Base-by-base conservation (phyloP, 2,888 invertebrate genomes). In the Alloplasta piceator region DNA sequence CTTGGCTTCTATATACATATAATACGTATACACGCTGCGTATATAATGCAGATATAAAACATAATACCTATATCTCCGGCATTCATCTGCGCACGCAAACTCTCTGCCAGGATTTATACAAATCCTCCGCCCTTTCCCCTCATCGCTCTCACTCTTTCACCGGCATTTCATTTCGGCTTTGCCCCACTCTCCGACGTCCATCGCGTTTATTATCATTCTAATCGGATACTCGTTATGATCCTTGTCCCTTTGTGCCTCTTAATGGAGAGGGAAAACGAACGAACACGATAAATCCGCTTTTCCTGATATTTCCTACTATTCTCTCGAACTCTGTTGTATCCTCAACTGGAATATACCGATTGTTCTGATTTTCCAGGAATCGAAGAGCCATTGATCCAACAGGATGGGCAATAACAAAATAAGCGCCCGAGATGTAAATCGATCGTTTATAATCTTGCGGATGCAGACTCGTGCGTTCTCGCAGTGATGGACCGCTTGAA, bases 141-240 rank as follows among this genome's bases (percentile, higher is more conserved):
- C 26, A 26, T 14, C 55, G 14, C 10, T 63, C 63, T 41, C 63
- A 39, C 12, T 60, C 12, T 60, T 41, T 16, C 64, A 10, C 48
- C 12, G 55, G 60, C 48, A 58, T 72, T 75, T 78, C 55, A 55
- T 68, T 16, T 50, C 14, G 39, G 52, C 50, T 68, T 68, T 38
- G 26, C 10, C 10, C 14, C 48, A 26, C 61, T 12, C 16, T 39
- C 36, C 6, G 5, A 7, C 48, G 16, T 63, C 39, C 55, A 12
- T 12, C 46, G 10, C n/a, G 9, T 68, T 80, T 73, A 74, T 74
- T 74, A 70, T 74, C 64, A 70, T 77, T 81, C 70, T 70, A 74
- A 81, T 73, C 80, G 73, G 73, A 68, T 63, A 58, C 43, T 76
- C 68, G 58, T 77, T 52, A 73, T 41, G 56, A 36, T 50, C 36